Base-by-base conservation (phyloP, 2,113 vertebrate genomes). In the Vidua chalybeata region DNA sequence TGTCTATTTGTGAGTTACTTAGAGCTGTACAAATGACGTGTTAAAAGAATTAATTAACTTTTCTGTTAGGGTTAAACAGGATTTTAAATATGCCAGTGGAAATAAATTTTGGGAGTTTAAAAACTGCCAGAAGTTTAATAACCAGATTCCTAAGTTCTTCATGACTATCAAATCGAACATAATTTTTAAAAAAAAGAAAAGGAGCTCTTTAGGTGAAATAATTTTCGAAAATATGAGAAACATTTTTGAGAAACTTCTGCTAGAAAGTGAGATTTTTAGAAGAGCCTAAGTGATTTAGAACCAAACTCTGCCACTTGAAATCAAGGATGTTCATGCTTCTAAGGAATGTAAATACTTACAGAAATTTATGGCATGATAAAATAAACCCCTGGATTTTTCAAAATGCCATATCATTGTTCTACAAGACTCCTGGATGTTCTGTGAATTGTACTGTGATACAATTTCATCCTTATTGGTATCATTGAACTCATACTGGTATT, bases 31-130 rank as follows among this genome's bases (percentile, higher is more conserved):
- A 84, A 86, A 87, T 91, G 72, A 91, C 66, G 18, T 94, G 55
- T 85, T 87, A 89, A 89, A 84, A 16, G 66, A 95, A 90, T 94
- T 64, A 76, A 96, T 91, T 96, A 96, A 68, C 58, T 86, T 92
- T 92, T 59, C 74, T 62, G 23, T 66, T 89, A 84, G 56, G 66
- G 84, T 95, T 97, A 96, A 96, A 81, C 31, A 59, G 66, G 33
- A 54, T 78, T 41, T 72, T 84, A 90, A 94, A 91, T 52, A 13
- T 86, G 75, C 61, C 49, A 78, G 31, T 84, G 63, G 52, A 96
- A 94, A 95, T 96, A 55, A 92, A 69, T 74, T 93, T 76, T 54
- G 46, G 69, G 85, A 89, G 37, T 48, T 96, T 62, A 90, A 95
- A 95, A 95, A 45, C 68, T 95, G 10, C 41, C 10, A 48, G 31